Conservation (phyloP, 2,888 invertebrate species). For the Pemphredon lugubris region DNA sequence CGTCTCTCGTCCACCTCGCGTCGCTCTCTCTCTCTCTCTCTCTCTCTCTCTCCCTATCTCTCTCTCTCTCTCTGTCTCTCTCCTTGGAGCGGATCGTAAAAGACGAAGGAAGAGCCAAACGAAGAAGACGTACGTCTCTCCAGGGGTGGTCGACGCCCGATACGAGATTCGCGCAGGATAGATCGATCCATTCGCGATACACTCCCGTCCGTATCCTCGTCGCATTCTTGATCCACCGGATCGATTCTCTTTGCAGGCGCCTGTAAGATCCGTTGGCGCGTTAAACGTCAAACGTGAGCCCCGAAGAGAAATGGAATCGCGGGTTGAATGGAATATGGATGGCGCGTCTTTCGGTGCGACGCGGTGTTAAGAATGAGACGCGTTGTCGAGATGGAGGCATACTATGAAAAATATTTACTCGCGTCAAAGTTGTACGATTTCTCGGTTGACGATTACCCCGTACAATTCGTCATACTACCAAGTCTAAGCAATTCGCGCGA, state of each 20-base stretch:
- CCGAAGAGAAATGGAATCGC: constrained; percentile 2
- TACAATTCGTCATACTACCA: no score
- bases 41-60: neutral
- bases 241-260: constrained; percentile 35
- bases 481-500: no score
- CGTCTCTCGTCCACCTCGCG: neutral
- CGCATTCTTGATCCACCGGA: constrained; percentile 25
- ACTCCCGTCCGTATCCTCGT: constrained; percentile 15
- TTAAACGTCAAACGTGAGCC: constrained; percentile 42
- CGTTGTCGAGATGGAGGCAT: no score
- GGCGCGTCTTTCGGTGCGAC: neutral
- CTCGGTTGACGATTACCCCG: no score
- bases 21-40: constrained; percentile 6
- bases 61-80: no score
- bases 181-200: constrained; percentile 39
- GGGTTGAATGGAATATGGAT: neutral
- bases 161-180: constrained; percentile 47
- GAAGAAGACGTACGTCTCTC: constrained; percentile 49
- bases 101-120: constrained; percentile 7
- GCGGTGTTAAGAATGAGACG: neutral
- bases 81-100: no score
- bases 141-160: constrained; percentile 46
- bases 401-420: no score
- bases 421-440: no score
- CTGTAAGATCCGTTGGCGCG: constrained; percentile 24